These are phyloP conservation scores for Epinephelus moara DNA, from an alignment of 2,113 vertebrate species.

Conservation along the genomic window DNA sequence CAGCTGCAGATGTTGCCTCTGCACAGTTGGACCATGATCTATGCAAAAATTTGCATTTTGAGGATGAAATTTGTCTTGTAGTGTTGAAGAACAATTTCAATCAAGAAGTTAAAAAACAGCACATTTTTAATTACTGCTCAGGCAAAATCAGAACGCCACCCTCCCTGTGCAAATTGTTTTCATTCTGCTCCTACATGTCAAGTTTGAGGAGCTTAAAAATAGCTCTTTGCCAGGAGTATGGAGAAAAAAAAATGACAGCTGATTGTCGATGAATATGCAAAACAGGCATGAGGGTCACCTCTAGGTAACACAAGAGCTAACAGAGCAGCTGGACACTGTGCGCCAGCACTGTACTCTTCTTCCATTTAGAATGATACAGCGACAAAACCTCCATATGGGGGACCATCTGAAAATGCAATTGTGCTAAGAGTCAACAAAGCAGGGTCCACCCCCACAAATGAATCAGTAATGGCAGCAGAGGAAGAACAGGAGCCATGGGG, in stretches of 20 bases:
- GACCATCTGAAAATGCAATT: conserved; percentile 80
- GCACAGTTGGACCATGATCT: neutral
- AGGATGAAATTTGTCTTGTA: neutral
- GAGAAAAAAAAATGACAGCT: conserved; percentile 24
- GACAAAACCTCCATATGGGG: conserved; percentile 74
- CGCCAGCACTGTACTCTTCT: conserved; percentile 37
- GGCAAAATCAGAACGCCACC: conserved; percentile 29
- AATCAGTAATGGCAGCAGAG: conserved; percentile 50
- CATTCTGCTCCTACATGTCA: conserved; percentile 31
- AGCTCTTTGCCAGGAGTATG: conserved; percentile 59
- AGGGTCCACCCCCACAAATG: conserved; percentile 64
- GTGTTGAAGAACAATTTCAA: neutral
- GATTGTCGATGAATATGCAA: conserved; percentile 79
- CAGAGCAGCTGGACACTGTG: conserved; percentile 79
- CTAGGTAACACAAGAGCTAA: conserved; percentile 71
- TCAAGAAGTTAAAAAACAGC: neutral
- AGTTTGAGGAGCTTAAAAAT: conserved; percentile 68
- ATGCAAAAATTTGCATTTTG: neutral
- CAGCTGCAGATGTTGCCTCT: neutral
- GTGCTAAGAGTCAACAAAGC: conserved; percentile 79
- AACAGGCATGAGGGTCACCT: conserved; percentile 77
- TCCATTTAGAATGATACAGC: conserved; percentile 64
- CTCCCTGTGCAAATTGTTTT: conserved; percentile 45
- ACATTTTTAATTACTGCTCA: conserved; percentile 20
- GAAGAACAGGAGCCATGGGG: conserved; percentile 40